Conservation (phyloP, 2,113 vertebrate species). For the Bungarus multicinctus region DNA sequence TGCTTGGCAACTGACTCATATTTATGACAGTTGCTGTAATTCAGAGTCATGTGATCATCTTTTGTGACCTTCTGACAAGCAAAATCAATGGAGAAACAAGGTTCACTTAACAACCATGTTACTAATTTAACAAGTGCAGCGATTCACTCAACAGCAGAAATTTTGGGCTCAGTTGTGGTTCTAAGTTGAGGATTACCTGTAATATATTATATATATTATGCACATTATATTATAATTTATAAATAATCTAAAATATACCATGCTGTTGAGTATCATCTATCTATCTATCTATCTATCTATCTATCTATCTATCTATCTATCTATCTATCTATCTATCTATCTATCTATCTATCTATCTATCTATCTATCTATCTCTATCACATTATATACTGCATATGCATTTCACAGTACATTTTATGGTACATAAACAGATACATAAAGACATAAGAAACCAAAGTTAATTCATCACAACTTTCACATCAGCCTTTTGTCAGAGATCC, state of each 20-base stretch:
- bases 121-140: neutral
- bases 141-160: neutral
- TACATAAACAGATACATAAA: constrained; percentile 46
- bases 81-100: neutral
- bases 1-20: too few relatives aligned
- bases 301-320: neutral
- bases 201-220: neutral
- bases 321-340: neutral
- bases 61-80: neutral
- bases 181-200: neutral
- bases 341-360: neutral
- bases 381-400: neutral
- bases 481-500: constrained; percentile 73
- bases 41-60: neutral
- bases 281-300: neutral
- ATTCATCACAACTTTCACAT: constrained; percentile 77
- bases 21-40: too few relatives aligned
- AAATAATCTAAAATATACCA: neutral
- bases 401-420: neutral
- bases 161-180: neutral
- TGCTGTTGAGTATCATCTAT: neutral
- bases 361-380: neutral
- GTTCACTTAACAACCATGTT: neutral
- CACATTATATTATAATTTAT: neutral
- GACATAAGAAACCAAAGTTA: constrained; percentile 71